Evolutionary conservation across 2,888 invertebrate genomes (phyloP), one percentile per base, ranked within the genome.

Genomic region (Eurytoma adleriae): DNA sequence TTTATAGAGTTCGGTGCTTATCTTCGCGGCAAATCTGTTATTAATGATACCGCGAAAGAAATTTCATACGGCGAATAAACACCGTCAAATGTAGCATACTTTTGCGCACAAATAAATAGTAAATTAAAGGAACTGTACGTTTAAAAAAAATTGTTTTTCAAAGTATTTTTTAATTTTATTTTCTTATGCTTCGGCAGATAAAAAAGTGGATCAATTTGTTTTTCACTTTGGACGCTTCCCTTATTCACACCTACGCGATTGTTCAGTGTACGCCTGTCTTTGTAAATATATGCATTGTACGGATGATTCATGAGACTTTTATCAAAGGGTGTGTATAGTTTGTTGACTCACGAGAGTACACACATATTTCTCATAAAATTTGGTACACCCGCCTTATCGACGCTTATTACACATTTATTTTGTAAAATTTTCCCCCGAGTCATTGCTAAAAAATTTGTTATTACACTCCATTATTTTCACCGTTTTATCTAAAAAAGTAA

Each of bases 261-360:
- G 10, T n/a, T 30, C 13, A 62, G 3, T 62, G 30, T 62, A 52
- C 52, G 12, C 52, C 12, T 10, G 61, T 61, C 13, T 27, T 1
- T 30, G 16, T 1, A 62, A 14, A n/a, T n/a, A n/a, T n/a, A n/a
- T 57, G 30, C 16, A 16, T 30, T 52, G 52, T 7, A 2, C 7
- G 0, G 2, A 61, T 27, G 59, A 61, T 10, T 67, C 57, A 24
- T 66, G 16, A 12, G 27, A 16, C 64, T 48, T 20, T 70, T 57
- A 77, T 56, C 50, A 50, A 71, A 71, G 77, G 70, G 77, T 50
- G 70, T 57, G 66, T 20, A 13, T 40, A 13, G 24, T 61, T 50
- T 50, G 52, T 54, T 72, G 72, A 72, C 72, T 72, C 72, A 62
- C 10, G 54, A 54, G 27, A 62, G 30, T 30, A 62, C 40, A 62